These are phyloP conservation scores for Yponomeuta malinellus DNA, from an alignment of 2,888 invertebrate species.

Conservation along the genomic window DNA sequence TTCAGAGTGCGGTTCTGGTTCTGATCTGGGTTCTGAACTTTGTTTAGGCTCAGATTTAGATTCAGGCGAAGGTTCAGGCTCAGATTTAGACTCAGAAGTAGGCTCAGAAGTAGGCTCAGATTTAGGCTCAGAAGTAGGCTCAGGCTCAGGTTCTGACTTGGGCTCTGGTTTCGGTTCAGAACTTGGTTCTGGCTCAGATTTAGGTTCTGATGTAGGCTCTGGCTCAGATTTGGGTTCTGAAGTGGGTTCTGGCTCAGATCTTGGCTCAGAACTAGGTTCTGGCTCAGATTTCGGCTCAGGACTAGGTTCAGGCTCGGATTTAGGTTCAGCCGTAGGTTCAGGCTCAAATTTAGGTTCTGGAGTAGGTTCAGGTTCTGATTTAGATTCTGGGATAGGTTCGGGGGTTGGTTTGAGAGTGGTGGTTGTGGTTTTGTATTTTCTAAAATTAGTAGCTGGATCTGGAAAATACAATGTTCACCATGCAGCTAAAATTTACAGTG, in stretches of 20 bases:
- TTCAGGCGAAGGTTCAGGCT: conserved; percentile 49
- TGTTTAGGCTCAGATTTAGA: conserved; percentile 49
- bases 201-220: conserved; percentile 41
- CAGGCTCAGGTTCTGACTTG: conserved; percentile 40
- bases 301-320: conserved; percentile 52
- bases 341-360: conserved; percentile 64
- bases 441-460: conserved; percentile 51
- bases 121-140: conserved; percentile 38
- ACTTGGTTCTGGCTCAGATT: conserved; percentile 54
- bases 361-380: conserved; percentile 37
- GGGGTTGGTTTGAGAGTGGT: conserved; percentile 46
- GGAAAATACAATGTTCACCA: conserved; percentile 59
- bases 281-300: conserved; percentile 54
- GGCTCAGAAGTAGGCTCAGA: conserved; percentile 48
- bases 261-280: conserved; percentile 41
- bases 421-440: background rate
- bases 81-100: conserved; percentile 43
- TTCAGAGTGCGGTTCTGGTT: conserved; percentile 45
- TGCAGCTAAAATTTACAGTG: conserved; percentile 47
- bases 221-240: conserved; percentile 57
- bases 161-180: conserved; percentile 49
- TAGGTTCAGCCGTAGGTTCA: conserved; percentile 51
- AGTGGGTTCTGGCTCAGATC: conserved; percentile 42
- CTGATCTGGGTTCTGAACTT: conserved; percentile 46
- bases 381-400: conserved; percentile 35